A percentile compares a stretch with the other conserved stretches of the same genome.
phyloP scores from a whole-genome alignment of 2,113 vertebrate genomes.

The Saiga tatarica region DNA sequence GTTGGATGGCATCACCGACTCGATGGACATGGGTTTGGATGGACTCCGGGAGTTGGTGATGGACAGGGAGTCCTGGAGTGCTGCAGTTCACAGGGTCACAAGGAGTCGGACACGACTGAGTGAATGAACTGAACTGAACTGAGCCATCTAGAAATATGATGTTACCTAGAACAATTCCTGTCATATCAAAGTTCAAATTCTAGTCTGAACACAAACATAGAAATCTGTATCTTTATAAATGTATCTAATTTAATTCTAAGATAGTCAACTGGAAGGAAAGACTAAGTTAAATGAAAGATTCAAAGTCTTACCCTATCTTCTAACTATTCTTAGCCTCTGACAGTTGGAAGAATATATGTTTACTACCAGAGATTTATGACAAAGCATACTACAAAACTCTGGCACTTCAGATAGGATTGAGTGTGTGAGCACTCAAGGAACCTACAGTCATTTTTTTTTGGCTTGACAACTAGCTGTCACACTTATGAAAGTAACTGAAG shows the following conservation, averaged over 20 bases:
- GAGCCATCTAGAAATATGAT: background rate
- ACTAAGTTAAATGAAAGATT: background rate
- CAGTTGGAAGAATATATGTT: background rate
- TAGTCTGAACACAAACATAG: background rate
- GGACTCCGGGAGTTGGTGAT: background rate
- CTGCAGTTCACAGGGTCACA: accelerated
- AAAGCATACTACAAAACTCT: background rate
- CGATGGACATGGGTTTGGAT: accelerated
- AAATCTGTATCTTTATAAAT: background rate
- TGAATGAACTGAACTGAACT: background rate
- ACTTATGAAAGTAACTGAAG: conserved; percentile 16
- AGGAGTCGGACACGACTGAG: background rate
- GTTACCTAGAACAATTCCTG: background rate
- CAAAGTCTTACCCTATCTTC: background rate
- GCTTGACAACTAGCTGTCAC: conserved; percentile 1
- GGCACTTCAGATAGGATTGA: background rate
- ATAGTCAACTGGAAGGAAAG: background rate
- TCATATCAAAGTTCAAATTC: background rate
- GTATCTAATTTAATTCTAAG: conserved; percentile 7
- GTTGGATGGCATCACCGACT: background rate
- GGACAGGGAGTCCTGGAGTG: background rate
- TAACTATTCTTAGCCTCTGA: background rate
- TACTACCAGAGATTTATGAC: background rate
- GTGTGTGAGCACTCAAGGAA: background rate
- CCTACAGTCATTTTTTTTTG: background rate